Conservation (phyloP, 2,113 vertebrate species). For the Antechinus stuartii region DNA sequence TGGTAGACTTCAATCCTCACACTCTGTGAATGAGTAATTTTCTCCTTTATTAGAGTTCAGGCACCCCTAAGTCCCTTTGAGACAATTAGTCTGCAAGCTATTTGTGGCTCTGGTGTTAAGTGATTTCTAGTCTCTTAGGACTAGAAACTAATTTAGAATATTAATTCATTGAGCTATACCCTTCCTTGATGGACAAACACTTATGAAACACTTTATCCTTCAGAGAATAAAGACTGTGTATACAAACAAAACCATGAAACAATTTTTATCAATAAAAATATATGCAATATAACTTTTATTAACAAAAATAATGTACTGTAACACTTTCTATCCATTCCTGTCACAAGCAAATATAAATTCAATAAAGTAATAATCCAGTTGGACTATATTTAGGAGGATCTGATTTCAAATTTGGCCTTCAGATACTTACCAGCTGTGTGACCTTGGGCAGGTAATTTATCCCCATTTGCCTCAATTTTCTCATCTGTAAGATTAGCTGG, state of each 20-base stretch:
- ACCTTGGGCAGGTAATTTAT: too few relatives aligned
- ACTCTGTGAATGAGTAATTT: neutral
- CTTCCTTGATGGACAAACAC: neutral
- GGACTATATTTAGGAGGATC: neutral
- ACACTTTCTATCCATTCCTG: neutral
- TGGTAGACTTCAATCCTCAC: neutral
- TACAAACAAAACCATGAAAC: neutral
- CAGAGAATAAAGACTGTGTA: neutral
- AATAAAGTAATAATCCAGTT: neutral
- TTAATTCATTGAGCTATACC: neutral
- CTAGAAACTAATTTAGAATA: neutral
- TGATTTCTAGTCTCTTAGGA: neutral
- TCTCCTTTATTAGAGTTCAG: neutral
- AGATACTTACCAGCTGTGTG: neutral
- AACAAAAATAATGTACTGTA: neutral
- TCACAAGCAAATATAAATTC: neutral
- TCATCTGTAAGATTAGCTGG: neutral
- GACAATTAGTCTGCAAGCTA: neutral
- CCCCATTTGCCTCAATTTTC: neutral
- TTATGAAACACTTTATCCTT: neutral
- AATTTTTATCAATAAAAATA: neutral
- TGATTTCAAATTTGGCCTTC: neutral
- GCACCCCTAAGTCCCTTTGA: neutral
- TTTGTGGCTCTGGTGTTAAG: neutral
- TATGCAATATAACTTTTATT: neutral